phyloP scores from a whole-genome alignment of 2,797 vertebrate species.

The Myotis planiceps region DNA sequence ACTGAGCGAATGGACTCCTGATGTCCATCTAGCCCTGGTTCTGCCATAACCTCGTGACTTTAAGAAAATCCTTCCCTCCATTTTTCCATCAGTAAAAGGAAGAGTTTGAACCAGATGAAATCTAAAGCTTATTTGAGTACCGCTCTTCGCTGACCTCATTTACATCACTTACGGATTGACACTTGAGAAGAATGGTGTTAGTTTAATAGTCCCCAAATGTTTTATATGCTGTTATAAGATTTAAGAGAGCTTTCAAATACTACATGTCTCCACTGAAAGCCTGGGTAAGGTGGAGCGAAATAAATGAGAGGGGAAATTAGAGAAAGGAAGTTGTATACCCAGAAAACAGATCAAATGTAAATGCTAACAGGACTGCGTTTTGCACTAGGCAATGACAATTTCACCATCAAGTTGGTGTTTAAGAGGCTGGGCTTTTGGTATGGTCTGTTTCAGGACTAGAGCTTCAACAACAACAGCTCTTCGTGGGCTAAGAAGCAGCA shows the following conservation, averaged over 20 bases:
- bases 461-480: neutral
- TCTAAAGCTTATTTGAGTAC: neutral
- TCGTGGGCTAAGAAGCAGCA: neutral
- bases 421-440: neutral
- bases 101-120: neutral
- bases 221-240: neutral
- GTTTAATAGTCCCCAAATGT: neutral
- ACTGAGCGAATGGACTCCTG: no score
- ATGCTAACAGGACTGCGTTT: neutral
- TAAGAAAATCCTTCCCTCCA: neutral
- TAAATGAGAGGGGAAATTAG: slow-evolving; percentile 44
- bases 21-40: neutral
- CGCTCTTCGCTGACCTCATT: neutral
- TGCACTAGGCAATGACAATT: neutral
- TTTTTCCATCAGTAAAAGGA: neutral
- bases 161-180: neutral
- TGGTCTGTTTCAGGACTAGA: neutral
- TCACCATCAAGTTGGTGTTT: neutral
- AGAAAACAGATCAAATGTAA: slow-evolving; percentile 24
- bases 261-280: neutral
- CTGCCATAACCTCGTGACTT: neutral
- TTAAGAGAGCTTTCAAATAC: neutral
- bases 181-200: neutral
- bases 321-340: neutral
- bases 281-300: neutral